A percentile compares a stretch with the other conserved stretches of the same genome.
phyloP scores from a whole-genome alignment of 2,888 invertebrate genomes.

The Tetanocera ferruginea region DNA sequence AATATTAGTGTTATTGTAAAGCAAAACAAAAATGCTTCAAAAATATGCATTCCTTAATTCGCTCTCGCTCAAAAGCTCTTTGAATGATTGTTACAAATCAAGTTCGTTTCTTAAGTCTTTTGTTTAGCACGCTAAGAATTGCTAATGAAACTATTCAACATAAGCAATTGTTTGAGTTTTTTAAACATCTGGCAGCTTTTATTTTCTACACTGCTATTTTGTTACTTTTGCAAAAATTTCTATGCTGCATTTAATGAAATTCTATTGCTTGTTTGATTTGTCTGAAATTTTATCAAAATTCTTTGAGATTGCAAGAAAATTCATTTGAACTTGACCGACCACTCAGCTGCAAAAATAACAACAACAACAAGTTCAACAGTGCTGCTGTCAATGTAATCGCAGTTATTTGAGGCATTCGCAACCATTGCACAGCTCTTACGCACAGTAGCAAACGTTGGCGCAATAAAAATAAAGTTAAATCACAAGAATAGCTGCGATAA shows the following conservation, averaged over 20 bases:
- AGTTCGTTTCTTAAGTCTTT: constrained; percentile 45
- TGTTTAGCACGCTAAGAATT: constrained; percentile 13
- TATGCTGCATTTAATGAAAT: not conserved
- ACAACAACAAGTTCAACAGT: not conserved
- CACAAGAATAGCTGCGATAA: too few species aligned
- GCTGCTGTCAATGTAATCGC: not conserved
- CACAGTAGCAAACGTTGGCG: too few species aligned
- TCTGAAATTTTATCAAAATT: not conserved
- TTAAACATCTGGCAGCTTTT: not conserved
- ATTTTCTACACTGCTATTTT: not conserved
- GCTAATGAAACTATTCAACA: too few species aligned
- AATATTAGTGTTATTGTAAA: too few species aligned
- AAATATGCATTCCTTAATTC: too few species aligned
- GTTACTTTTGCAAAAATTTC: not conserved
- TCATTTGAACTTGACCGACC: not conserved
- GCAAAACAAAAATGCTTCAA: too few species aligned
- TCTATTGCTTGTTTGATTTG: not conserved
- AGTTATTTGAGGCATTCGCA: too few species aligned
- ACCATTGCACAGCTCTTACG: too few species aligned
- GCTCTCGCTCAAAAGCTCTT: too few species aligned
- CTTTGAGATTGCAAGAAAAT: constrained; percentile 9
- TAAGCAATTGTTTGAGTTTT: too few species aligned
- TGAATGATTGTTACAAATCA: not conserved
- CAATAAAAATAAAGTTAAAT: too few species aligned
- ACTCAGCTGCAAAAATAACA: not conserved